Percentiles rank a stretch among this genome's conserved stretches.
Conservation (phyloP, 2,113 vertebrate genomes). For the Forbesichthys papilliferus region DNA sequence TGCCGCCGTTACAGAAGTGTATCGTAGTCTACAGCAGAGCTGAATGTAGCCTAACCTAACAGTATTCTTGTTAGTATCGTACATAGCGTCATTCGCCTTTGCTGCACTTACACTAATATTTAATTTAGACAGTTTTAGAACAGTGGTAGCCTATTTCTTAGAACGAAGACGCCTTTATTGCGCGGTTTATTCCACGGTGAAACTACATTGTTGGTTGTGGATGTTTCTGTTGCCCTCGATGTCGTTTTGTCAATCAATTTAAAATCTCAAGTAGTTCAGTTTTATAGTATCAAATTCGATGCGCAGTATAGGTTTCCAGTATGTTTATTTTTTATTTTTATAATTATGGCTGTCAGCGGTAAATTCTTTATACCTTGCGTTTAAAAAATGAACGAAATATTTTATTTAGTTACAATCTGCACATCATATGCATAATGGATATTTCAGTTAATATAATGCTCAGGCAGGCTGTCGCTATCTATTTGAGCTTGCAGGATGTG, state of each 20-base stretch:
- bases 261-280: neutral
- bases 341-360: neutral
- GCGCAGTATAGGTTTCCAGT: neutral
- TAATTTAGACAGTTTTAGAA: too few relatives aligned
- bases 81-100: too few relatives aligned
- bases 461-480: neutral
- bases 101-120: too few relatives aligned
- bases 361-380: neutral
- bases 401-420: neutral
- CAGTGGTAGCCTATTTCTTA: neutral
- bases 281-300: neutral
- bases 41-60: too few relatives aligned
- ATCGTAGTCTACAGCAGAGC: too few relatives aligned
- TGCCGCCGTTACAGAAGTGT: too few relatives aligned
- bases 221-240: neutral
- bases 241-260: neutral
- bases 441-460: neutral
- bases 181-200: too few relatives aligned
- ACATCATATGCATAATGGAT: neutral
- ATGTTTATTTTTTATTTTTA: neutral
- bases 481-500: neutral
- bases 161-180: neutral
- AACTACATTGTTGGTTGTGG: neutral
- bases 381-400: neutral
- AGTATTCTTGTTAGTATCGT: too few relatives aligned